Evolutionary conservation across 2,113 vertebrate species (phyloP), one percentile per base, ranked within the genome.

Genomic region (Sardina pilchardus): DNA sequence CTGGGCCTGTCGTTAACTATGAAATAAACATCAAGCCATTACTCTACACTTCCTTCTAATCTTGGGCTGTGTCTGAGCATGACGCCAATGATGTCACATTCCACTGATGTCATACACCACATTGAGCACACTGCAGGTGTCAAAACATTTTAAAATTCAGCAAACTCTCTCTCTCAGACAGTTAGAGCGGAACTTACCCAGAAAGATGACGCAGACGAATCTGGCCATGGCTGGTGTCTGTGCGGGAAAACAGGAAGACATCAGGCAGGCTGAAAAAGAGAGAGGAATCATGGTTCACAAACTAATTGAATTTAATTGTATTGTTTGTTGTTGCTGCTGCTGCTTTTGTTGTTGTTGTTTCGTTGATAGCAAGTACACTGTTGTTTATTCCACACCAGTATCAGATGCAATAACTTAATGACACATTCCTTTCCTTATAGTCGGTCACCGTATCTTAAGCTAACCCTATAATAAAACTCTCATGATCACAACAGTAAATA

Each of bases 141-240:
- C 19, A 24, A 56, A 56, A 56, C 53, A 56, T 56, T 24, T 3
- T 6, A 56, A 56, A 21, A 56, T 6, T 21, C 3, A 56, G 24
- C 19, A 24, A 56, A 56, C 19, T 56, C 30, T 59, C 26, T 63
- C 81, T 75, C 26, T 63, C 81, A 56, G 16, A 14, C 24, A 63
- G 44, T 19, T 53, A 42, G 47, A 63, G 50, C 47, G 81, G 26
- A 48, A 94, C 95, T 95, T 90, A 96, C 95, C 93, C 82, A 94
- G 90, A 39, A 93, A 0, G 63, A 95, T 85, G 83, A 95, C 87
- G 86, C 86, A 87, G 86, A 93, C 83, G 84, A 44, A 82, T 56
- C 87, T 47, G 24, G 87, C 75, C 92, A 91, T 94, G 86, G 43
- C 81, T 86, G 86, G 1, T 86, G 81, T 91, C 90, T 75, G 56